These are phyloP conservation scores for Lithophane socia DNA, from an alignment of 2,888 invertebrate species.

Conservation along the genomic window DNA sequence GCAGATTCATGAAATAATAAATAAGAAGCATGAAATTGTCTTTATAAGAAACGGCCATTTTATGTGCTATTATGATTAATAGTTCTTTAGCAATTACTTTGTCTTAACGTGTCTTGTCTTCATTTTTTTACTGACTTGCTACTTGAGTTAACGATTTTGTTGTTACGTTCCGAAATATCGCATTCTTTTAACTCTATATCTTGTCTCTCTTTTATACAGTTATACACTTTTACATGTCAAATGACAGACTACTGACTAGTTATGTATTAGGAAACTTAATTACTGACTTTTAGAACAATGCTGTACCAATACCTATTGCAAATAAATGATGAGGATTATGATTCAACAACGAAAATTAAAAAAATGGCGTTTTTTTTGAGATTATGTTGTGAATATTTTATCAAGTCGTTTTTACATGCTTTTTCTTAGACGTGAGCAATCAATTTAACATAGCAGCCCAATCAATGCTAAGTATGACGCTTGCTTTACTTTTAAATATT, in stretches of 20 bases:
- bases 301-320: no score
- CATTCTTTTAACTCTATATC: no score
- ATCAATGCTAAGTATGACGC: not conserved
- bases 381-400: no score
- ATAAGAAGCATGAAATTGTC: conserved; percentile 9
- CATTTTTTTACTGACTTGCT: not conserved
- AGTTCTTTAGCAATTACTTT: conserved; percentile 6
- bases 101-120: not conserved
- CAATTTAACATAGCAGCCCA: not conserved
- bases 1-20: conserved; percentile 30
- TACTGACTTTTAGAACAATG: no score
- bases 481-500: not conserved
- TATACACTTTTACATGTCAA: no score
- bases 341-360: no score
- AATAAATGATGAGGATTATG: no score
- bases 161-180: not conserved
- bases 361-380: no score
- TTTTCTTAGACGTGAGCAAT: no score
- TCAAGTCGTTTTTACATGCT: not conserved
- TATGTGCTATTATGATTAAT: conserved; percentile 35
- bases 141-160: not conserved
- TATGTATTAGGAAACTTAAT: no score
- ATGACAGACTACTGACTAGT: no score
- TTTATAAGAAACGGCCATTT: conserved; percentile 18
- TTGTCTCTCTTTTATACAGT: no score